Base-by-base conservation (phyloP, 2,888 invertebrate species). In the Timema cristinae region DNA sequence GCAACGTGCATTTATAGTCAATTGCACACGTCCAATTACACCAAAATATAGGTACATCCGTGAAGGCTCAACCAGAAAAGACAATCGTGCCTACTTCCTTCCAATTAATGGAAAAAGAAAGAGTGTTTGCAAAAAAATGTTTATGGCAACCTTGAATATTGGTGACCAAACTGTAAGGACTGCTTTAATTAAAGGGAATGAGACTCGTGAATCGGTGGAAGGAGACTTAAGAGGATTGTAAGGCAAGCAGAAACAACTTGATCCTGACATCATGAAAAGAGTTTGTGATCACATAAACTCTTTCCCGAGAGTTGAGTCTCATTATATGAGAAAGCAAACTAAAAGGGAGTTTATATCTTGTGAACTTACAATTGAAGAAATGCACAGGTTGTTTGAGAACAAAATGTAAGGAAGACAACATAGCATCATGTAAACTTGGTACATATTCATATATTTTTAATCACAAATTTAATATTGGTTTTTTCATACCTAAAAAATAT, bases 271-370 rank as follows among this genome's bases (percentile, higher is more conserved):
- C 7, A 72, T 66, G 56, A 54, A 71, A 71, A 63, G 74, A 73
- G 73, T 76, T 63, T 75, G 67, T 72, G 72, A 75, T 67, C 77
- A 77, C 72, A 76, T 77, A n/a, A n/a, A n/a, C n/a, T n/a, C n/a
- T n/a, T n/a, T n/a, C n/a, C n/a, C n/a, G n/a, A n/a, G n/a, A n/a
- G n/a, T n/a, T n/a, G n/a, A n/a, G n/a, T n/a, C n/a, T n/a, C n/a
- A n/a, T n/a, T n/a, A n/a, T n/a, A n/a, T n/a, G n/a, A n/a, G n/a
- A n/a, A n/a, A n/a, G n/a, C n/a, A n/a, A n/a, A n/a, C n/a, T n/a
- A n/a, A n/a, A 69, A n/a, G n/a, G n/a, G n/a, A n/a, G n/a, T n/a
- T n/a, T n/a, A n/a, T n/a, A n/a, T n/a, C n/a, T n/a, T n/a, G n/a
- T n/a, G n/a, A n/a, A n/a, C n/a, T n/a, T n/a, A n/a, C n/a, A n/a